Percentiles rank a stretch among this genome's conserved stretches.
These are phyloP conservation scores for Rallus limicola DNA, from an alignment of 2,113 vertebrate genomes.

Conservation along the genomic window DNA sequence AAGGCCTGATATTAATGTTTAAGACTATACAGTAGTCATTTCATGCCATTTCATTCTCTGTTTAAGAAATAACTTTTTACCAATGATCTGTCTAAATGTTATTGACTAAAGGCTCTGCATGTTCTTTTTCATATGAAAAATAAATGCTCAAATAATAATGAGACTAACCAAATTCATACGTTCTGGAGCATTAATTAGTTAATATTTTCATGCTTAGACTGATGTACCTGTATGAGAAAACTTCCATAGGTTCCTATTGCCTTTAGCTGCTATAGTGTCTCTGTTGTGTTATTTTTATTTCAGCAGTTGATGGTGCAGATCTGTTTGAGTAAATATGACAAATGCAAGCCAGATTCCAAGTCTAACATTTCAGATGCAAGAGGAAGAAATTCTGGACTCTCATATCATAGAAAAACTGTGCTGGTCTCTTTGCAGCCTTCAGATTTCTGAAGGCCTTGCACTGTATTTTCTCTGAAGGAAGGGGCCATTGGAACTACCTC, in stretches of 20 bases:
- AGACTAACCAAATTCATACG: background rate
- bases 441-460: background rate
- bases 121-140: background rate
- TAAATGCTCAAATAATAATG: background rate
- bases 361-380: background rate
- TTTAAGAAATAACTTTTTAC: background rate
- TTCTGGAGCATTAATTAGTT: background rate
- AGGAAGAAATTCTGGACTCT: background rate
- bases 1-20: background rate
- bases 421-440: background rate
- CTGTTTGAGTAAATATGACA: background rate
- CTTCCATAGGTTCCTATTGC: background rate
- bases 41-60: background rate
- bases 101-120: background rate
- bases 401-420: background rate
- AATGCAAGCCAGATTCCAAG: background rate
- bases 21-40: background rate
- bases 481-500: background rate
- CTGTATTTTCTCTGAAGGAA: background rate
- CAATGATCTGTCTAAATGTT: background rate
- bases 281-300: background rate
- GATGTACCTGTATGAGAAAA: background rate
- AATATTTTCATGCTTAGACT: background rate
- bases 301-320: background rate
- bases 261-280: background rate